Evolutionary conservation across 2,888 invertebrate genomes (phyloP), one percentile per base, ranked within the genome.

Genomic region (Calliphora vomitoria): DNA sequence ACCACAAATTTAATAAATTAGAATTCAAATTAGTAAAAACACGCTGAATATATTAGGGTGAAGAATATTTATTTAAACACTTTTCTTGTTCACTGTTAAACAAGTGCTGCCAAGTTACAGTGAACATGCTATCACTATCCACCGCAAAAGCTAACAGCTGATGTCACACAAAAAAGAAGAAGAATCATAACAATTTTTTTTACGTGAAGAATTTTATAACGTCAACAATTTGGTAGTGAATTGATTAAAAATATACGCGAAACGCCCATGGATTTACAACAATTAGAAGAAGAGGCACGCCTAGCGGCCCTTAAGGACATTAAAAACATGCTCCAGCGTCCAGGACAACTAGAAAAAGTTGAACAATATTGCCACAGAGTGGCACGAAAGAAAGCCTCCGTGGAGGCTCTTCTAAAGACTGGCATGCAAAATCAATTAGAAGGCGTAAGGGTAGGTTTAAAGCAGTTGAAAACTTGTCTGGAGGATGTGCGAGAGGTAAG

Each of bases 341-440:
- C 99, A 0, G 99, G 98, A 15, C 99, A 99, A 92, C 94, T 99
- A 86, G 99, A 99, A 93, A 99, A 98, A 94, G 96, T 96, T 89
- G 94, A 94, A 15, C 93, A 93, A 85, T 94, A 93, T 85, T 92
- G 92, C 8, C 92, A 93, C 89, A 91, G 93, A 41, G 92, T 93
- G 13, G 92, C 93, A 64, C 91, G 93, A 4, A 94, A 94, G 85
- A 94, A 93, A 62, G 93, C 93, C 0, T 93, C 93, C 0, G 92
- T 92, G n/a, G 93, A 94, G 89, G 93, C 93, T 31, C 89, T 93
- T 25, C 90, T 99, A 31, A 99, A 99, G 94, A 98, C 99, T n/a
- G 99, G 99, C 0, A 98, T 99, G 95, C 99, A 99, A 93, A 98
- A 98, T 88, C 99, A 99, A 94, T 94, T 99, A 79, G 99, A 99